Base-by-base conservation (phyloP, 2,113 vertebrate genomes). In the Lepus europaeus region DNA sequence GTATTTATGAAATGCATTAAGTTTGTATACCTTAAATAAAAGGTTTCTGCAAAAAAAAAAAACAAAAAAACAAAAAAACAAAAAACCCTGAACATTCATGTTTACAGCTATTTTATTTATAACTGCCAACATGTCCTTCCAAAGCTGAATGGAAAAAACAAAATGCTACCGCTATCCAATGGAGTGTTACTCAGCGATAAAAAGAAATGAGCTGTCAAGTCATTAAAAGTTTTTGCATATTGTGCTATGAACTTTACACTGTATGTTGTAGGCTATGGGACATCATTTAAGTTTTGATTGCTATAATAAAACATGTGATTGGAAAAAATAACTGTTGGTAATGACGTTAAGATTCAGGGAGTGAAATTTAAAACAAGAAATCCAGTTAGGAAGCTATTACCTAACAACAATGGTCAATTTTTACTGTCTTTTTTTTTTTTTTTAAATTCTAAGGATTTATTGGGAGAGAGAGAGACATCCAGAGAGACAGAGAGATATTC, bases 321-420 rank as follows among this genome's bases (percentile, higher is more conserved):
- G 25, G 33, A 36, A 80, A 86, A 59, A 59, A 66, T 68, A 85
- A 95, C 4, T n/a, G 72, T 79, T 77, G 16, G 22, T 73, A 72
- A 73, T 61, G 74, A 74, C 31, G 68, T 19, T 85, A 66, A 61
- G 27, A 84, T 77, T 76, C 49, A 79, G n/a, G 91, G 19, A 12
- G 59, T 93, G 59, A 90, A 80, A 69, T n/a, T 68, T 93, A 76
- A 86, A 68, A 80, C 14, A 80, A 63, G 22, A 89, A 73, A 63
- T 53, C 25, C 76, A 81, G 33, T 61, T 69, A 83, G 39, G 45
- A 49, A 20, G 59, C 19, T 84, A 66, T 1, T 33, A 25, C 9
- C 83, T 12, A 59, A 72, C 19, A 61, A 45, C 19, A 61, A 45
- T 20, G 49, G 51, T 49, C 33, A 73, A 36, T 86, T 27, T 78